Evolutionary conservation across 2,113 vertebrate species (phyloP).

Genomic region (Nyctereutes procyonoides): DNA sequence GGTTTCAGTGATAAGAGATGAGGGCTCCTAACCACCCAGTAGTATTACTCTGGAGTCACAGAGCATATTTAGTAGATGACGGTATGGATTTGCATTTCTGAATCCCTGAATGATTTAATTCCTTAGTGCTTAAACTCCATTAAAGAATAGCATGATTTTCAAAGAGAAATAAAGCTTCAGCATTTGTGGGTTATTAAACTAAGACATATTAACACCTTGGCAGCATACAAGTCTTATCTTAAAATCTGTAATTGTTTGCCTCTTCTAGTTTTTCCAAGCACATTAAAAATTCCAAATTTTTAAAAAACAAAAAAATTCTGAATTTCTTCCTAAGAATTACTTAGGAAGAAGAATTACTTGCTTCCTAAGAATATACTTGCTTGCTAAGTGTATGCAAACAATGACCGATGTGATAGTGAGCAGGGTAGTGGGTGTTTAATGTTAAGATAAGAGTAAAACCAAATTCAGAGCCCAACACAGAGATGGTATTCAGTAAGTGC

Average conservation of each 20-base stretch:
- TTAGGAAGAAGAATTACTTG: too few relatives aligned
- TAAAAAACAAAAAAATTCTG: background rate
- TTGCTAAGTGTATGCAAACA: background rate
- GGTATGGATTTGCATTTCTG: background rate
- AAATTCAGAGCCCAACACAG: background rate
- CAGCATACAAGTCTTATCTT: conserved; percentile 6
- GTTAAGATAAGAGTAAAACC: background rate
- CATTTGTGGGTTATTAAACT: conserved; percentile 8
- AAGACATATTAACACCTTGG: conserved; percentile 2
- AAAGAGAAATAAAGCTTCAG: conserved; percentile 20
- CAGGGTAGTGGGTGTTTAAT: background rate
- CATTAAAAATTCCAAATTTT: conserved; percentile 9
- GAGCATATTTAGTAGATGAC: background rate
- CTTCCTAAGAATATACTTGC: background rate
- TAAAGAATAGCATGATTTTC: conserved; percentile 29
- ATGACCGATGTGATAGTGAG: background rate
- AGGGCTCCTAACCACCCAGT: background rate
- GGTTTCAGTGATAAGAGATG: background rate
- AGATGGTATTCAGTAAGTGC: background rate
- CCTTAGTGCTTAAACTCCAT: conserved; percentile 2
- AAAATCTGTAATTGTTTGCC: background rate
- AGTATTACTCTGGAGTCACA: background rate
- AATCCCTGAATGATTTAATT: background rate
- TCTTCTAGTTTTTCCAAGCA: background rate
- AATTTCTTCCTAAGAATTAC: conserved; percentile 14